phyloP scores from a whole-genome alignment of 2,888 invertebrate species.

The Polyommatus iphigenia region DNA sequence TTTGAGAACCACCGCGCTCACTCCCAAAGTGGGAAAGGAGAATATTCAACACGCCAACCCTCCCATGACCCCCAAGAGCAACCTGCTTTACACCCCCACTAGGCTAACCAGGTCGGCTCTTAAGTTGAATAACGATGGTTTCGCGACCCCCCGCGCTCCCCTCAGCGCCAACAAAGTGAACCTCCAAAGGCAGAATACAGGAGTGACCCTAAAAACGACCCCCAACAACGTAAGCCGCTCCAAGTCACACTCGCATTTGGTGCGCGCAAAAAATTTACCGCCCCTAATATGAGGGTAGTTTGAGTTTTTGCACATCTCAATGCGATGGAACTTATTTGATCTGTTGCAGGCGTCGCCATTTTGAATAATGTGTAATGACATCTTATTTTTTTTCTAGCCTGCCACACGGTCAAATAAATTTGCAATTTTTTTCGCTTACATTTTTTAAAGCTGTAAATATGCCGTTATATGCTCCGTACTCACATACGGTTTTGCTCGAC shows the following conservation, averaged over 20 bases:
- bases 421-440: not conserved
- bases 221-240: conserved; percentile 62
- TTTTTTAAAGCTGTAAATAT: conserved; percentile 7
- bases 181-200: conserved; percentile 57
- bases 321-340: conserved; percentile 23
- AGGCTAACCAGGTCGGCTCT: conserved; percentile 65
- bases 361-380: not conserved
- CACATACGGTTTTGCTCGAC: no score
- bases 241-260: conserved; percentile 66
- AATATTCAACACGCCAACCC: conserved; percentile 57
- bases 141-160: conserved; percentile 69
- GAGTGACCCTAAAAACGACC: conserved; percentile 55
- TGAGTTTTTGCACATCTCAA: conserved; percentile 32
- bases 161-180: conserved; percentile 63
- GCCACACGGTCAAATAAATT: conserved; percentile 3
- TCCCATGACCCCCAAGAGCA: conserved; percentile 57
- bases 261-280: conserved; percentile 63
- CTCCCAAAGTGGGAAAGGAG: conserved; percentile 68
- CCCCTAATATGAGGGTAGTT: conserved; percentile 57
- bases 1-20: conserved; percentile 51
- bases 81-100: conserved; percentile 60
- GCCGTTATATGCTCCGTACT: no score
- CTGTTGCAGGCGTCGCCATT: conserved; percentile 4
- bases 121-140: conserved; percentile 63
- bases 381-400: conserved; percentile 6